Evolutionary conservation across 2,113 vertebrate genomes (phyloP).

Genomic region (Cygnus atratus): DNA sequence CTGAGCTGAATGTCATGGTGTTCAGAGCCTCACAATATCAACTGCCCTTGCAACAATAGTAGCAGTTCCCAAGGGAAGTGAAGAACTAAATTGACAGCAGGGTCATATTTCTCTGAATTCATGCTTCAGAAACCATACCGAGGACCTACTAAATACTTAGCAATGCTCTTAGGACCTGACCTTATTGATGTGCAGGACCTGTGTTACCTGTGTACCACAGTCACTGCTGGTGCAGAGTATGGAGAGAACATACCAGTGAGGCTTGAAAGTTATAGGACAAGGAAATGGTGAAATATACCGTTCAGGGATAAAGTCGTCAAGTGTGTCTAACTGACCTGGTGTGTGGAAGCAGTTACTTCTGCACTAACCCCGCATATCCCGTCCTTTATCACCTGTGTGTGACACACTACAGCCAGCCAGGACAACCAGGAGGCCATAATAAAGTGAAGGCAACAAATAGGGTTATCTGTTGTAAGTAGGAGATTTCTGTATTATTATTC

Average conservation of each 20-base stretch:
- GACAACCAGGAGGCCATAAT: background rate
- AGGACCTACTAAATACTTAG: background rate
- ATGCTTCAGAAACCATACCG: background rate
- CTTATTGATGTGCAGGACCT: background rate
- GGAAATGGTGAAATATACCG: background rate
- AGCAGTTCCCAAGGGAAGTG: background rate
- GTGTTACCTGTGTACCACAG: background rate
- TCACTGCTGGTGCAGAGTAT: background rate
- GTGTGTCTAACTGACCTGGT: background rate
- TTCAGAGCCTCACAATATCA: background rate
- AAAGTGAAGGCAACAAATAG: background rate
- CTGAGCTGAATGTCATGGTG: background rate
- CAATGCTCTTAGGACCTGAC: background rate
- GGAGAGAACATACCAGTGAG: background rate
- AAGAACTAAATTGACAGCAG: background rate
- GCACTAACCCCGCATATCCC: background rate
- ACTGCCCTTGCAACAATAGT: background rate
- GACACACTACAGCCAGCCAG: background rate
- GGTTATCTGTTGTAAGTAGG: background rate
- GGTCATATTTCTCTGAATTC: background rate
- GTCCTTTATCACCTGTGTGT: background rate
- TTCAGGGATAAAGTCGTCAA: background rate
- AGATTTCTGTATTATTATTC: background rate
- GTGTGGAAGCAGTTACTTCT: background rate
- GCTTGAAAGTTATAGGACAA: background rate